Percentiles rank a stretch among this genome's conserved stretches.
Conservation (phyloP, 1,140 invertebrate species). For the Drosophila guanche region DNA sequence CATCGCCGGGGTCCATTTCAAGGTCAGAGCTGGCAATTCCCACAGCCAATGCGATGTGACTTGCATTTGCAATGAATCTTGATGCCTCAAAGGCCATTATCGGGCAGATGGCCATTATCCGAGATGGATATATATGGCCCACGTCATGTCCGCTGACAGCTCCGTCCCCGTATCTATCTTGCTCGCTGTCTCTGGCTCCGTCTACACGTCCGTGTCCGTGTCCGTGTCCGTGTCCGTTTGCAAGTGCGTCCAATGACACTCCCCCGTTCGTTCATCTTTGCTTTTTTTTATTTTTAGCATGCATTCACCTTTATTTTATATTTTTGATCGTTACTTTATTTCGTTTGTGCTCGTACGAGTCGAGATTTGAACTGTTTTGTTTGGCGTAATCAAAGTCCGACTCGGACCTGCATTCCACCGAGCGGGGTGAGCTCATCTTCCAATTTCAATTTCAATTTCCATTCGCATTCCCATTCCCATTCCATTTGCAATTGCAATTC, state of each 20-base stretch:
- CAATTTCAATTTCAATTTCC: too few species aligned
- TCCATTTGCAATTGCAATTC: too few species aligned
- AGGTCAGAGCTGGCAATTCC: slow-evolving; percentile 53
- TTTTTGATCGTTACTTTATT: background rate
- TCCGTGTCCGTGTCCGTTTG: slow-evolving; percentile 12
- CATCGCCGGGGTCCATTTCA: slow-evolving; percentile 52
- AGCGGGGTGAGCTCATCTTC: slow-evolving; percentile 21
- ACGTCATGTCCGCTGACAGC: slow-evolving; percentile 15
- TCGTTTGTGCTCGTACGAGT: background rate
- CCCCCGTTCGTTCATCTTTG: slow-evolving; percentile 25
- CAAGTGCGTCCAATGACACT: slow-evolving; percentile 57
- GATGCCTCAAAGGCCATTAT: slow-evolving; percentile 26
- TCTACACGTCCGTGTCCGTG: slow-evolving; percentile 4
- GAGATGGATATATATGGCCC: slow-evolving; percentile 27
- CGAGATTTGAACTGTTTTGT: slow-evolving; percentile 4
- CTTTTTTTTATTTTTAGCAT: slow-evolving; percentile 4
- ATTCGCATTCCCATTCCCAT: too few species aligned
- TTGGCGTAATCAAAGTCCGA: slow-evolving; percentile 17
- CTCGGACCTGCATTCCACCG: slow-evolving; percentile 18
- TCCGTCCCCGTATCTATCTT: too few species aligned
- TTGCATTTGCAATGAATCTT: slow-evolving; percentile 49
- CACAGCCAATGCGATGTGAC: slow-evolving; percentile 36
- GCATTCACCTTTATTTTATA: slow-evolving; percentile 34
- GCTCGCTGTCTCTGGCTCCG: slow-evolving; percentile 2
- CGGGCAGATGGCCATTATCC: slow-evolving; percentile 17